A percentile compares a stretch with the other conserved stretches of the same genome.
These are phyloP conservation scores for Spea multiplicata DNA, from an alignment of 2,113 vertebrate species.

Conservation along the genomic window DNA sequence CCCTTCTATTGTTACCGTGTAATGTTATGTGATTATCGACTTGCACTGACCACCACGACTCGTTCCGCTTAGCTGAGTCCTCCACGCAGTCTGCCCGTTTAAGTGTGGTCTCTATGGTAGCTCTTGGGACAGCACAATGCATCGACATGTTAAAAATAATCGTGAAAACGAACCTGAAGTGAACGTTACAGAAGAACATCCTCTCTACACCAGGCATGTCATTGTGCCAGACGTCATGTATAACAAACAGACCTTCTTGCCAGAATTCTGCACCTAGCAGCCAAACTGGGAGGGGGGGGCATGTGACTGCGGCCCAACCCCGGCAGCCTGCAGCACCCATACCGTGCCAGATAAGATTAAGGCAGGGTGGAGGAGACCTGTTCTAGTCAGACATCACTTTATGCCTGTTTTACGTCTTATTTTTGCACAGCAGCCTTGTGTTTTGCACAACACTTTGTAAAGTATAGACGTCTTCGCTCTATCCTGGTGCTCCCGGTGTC, in stretches of 20 bases:
- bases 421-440: not conserved
- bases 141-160: too few species aligned
- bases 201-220: not conserved
- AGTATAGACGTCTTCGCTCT: too few species aligned
- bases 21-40: too few species aligned
- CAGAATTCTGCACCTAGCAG: constrained; percentile 9
- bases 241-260: not conserved
- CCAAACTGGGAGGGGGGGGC: not conserved
- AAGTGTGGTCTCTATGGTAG: too few species aligned
- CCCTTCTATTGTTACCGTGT: too few species aligned
- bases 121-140: too few species aligned
- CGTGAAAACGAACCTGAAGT: too few species aligned
- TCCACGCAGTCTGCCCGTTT: too few species aligned
- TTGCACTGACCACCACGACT: too few species aligned
- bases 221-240: not conserved
- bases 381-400: not conserved
- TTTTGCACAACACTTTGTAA: too few species aligned
- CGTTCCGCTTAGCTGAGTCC: too few species aligned
- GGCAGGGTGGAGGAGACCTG: constrained; percentile 31
- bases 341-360: constrained; percentile 39
- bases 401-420: not conserved
- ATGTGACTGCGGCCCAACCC: constrained; percentile 11
- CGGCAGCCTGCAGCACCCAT: constrained; percentile 9
- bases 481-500: not conserved
- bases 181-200: too few species aligned